phyloP scores from a whole-genome alignment of 2,797 vertebrate genomes.

The Malacoctenus gilli region DNA sequence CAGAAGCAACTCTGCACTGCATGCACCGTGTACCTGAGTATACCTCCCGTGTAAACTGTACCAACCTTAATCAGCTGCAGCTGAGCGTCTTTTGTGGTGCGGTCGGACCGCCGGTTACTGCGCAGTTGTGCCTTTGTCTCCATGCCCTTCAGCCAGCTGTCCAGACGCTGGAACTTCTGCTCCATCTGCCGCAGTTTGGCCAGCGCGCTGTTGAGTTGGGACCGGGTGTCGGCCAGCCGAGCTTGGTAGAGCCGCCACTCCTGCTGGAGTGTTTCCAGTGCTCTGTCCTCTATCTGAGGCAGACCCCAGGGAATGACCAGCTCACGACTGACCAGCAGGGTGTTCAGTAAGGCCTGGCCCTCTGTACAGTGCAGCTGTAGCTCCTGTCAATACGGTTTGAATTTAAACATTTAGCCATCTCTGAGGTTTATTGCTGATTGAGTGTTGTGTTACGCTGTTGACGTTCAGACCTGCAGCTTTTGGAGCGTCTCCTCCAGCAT shows the following conservation, averaged over 20 bases:
- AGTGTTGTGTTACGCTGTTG: no score
- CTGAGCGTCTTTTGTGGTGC: conserved; percentile 88
- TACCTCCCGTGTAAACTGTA: no score
- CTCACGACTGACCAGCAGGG: conserved; percentile 85
- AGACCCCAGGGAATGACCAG: conserved; percentile 87
- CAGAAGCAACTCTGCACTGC: no score
- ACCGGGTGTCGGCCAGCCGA: conserved; percentile 84
- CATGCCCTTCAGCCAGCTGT: conserved; percentile 90
- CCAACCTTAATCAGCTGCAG: conserved; percentile 91
- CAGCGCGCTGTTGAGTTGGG: conserved; percentile 85
- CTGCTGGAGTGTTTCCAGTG: conserved; percentile 86
- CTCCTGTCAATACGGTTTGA: conserved; percentile 82
- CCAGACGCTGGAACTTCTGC: conserved; percentile 88
- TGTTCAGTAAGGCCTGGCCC: conserved; percentile 89
- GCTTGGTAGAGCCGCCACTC: conserved; percentile 94
- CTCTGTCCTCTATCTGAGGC: conserved; percentile 91
- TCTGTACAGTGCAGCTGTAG: conserved; percentile 90
- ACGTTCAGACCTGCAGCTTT: conserved; percentile 87
- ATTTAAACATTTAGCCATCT: no score
- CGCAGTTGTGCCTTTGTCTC: conserved; percentile 87
- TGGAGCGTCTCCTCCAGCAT: conserved; percentile 86
- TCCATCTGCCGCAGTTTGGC: conserved; percentile 90
- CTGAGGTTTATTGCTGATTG: no score
- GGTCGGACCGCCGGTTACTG: conserved; percentile 81
- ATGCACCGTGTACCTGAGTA: no score